These are phyloP conservation scores for Mesitornis unicolor DNA, from an alignment of 2,113 vertebrate genomes.

Conservation along the genomic window DNA sequence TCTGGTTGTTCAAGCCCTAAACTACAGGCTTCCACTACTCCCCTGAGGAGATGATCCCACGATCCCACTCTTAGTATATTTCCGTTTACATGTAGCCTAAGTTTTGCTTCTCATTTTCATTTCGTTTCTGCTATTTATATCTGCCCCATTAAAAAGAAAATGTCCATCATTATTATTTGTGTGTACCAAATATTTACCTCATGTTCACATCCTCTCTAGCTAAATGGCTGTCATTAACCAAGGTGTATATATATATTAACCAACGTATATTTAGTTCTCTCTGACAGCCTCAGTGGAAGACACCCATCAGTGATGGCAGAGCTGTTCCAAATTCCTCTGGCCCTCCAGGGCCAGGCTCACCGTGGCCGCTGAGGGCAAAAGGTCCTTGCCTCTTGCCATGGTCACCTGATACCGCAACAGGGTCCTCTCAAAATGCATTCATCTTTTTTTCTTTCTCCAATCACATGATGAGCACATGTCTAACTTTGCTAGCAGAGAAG, in stretches of 20 bases:
- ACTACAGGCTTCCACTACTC: not conserved
- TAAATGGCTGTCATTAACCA: not conserved
- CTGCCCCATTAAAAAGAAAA: not conserved
- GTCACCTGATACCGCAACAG: not conserved
- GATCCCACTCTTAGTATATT: not conserved
- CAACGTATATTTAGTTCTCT: not conserved
- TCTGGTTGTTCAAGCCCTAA: not conserved
- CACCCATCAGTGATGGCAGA: fast-evolving
- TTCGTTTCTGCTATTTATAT: not conserved
- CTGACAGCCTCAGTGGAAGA: not conserved
- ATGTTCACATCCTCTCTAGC: not conserved
- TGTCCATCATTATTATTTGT: fast-evolving
- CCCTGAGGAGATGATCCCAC: not conserved
- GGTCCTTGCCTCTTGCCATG: not conserved
- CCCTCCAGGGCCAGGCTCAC: not conserved
- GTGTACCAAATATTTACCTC: not conserved
- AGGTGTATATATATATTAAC: too few species aligned
- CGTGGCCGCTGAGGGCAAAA: fast-evolving
- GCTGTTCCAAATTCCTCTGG: not conserved
- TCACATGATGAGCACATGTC: not conserved
- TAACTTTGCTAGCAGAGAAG: not conserved
- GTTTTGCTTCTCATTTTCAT: constrained; percentile 37
- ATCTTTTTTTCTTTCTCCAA: not conserved
- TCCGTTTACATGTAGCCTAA: not conserved
- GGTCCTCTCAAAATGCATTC: not conserved